phyloP scores from a whole-genome alignment of 2,797 vertebrate genomes.

The Gallinago nigripennis region DNA sequence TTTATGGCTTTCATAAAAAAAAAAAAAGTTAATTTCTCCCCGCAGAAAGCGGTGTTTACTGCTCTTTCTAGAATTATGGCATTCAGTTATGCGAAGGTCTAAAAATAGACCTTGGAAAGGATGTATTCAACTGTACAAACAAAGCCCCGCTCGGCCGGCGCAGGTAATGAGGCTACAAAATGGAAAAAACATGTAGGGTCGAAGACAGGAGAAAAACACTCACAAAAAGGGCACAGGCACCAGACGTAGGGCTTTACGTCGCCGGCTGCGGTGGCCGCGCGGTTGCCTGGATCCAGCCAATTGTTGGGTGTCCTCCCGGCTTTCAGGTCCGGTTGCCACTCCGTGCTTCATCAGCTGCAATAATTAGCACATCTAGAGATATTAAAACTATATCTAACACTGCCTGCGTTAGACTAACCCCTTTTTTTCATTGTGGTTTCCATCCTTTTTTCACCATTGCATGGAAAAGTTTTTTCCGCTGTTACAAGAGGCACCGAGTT shows the following conservation, averaged over 20 bases:
- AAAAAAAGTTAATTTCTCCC: background rate
- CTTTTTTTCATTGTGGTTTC: rapidly evolving
- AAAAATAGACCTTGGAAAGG: conserved; percentile 67
- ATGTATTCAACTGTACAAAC: conserved; percentile 63
- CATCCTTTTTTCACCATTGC: background rate
- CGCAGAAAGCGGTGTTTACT: conserved; percentile 15
- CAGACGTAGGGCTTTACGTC: background rate
- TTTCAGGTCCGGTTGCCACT: background rate
- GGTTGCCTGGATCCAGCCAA: background rate
- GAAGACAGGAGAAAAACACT: background rate
- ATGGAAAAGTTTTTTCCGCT: too few species aligned
- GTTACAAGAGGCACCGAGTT: background rate
- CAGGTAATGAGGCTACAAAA: conserved; percentile 57
- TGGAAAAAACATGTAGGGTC: conserved; percentile 31
- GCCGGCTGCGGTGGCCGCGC: background rate
- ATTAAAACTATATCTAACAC: rapidly evolving
- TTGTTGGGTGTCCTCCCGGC: background rate
- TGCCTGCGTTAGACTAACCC: rapidly evolving
- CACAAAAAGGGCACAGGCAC: background rate
- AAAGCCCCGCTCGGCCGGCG: conserved; percentile 28
- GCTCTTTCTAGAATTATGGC: conserved; percentile 30
- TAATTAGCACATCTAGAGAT: background rate
- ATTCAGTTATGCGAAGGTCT: conserved; percentile 6
- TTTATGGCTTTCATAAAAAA: background rate
- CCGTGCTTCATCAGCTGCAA: background rate